Evolutionary conservation across 1,140 invertebrate species (phyloP), one percentile per base, ranked within the genome.

Genomic region (Aphidius gifuensis): DNA sequence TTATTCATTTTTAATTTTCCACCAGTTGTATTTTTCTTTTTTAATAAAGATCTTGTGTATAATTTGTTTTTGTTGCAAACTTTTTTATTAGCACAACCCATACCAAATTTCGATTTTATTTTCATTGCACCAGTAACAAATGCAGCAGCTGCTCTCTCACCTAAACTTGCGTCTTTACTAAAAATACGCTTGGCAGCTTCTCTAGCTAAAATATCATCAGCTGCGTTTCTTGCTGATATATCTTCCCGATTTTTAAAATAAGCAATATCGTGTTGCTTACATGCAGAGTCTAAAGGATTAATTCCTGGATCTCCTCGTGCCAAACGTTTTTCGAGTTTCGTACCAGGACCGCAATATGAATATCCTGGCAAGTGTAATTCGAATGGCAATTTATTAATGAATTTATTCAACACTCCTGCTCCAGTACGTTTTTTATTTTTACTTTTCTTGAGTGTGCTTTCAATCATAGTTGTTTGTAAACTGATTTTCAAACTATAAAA

Each of bases 201-300:
- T 16, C 16, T 16, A 16, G 16, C 16, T 16, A 50, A 42, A n/a
- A 43, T 8, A 38, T 44, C 9, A 44, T 55, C 53, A 40, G 53
- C 39, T 39, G 9, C 9, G 38, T 55, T 21, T 11, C 53, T 11
- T 16, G 38, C 42, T 44, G 39, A 38, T 4, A 46, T 5, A 32
- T 58, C 38, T 38, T 46, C 44, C 0, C 57, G 3, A 46, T 58
- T 58, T n/a, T 58, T 39, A 40, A 42, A 46, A 48, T 58, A 58
- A 9, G 44, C 57, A 9, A 46, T 58, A 48, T 58, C 57, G 57
- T 58, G 44, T 7, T 46, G 8, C 21, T 58, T 58, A 48, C 43
- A 58, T 4, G 57, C 57, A 23, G 43, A 9, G 44, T 48, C 57
- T 11, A 58, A 43, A 16, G 46, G 57, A 46, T 46, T 48, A 0